phyloP scores from a whole-genome alignment of 2,888 invertebrate species.

The Agonopterix alstromeriana region DNA sequence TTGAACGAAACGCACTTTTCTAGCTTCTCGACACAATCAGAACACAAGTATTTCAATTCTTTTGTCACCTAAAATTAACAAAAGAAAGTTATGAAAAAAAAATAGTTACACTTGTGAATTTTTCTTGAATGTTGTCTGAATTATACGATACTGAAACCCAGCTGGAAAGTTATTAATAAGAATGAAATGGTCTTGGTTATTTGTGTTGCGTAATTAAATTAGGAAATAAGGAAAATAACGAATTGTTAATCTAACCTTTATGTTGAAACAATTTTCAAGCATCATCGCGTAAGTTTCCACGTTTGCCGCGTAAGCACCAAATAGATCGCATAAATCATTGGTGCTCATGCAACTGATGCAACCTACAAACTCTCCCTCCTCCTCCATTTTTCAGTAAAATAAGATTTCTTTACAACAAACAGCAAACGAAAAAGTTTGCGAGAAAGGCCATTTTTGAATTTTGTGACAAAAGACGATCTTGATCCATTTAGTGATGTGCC shows the following conservation, averaged over 20 bases:
- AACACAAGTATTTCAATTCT: constrained; percentile 54
- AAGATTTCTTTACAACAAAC: constrained; percentile 2
- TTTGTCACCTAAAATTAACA: constrained; percentile 36
- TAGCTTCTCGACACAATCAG: constrained; percentile 45
- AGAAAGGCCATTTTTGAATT: constrained; percentile 27
- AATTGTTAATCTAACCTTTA: constrained; percentile 4
- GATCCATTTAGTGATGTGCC: constrained; percentile 1
- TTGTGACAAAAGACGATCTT: constrained; percentile 18
- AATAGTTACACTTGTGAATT: neutral
- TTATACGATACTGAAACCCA: neutral
- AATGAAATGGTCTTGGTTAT: neutral
- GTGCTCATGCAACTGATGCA: constrained; percentile 69
- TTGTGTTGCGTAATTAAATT: constrained; percentile 1
- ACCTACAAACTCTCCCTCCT: constrained; percentile 67
- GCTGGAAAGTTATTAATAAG: neutral
- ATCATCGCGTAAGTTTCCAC: constrained; percentile 61
- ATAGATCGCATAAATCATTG: constrained; percentile 68
- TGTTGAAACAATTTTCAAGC: constrained; percentile 41
- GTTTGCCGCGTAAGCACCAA: constrained; percentile 58
- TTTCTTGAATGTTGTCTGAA: neutral
- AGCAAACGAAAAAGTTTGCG: constrained; percentile 7
- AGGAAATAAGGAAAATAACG: neutral
- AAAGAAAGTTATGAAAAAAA: neutral
- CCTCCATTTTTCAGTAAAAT: constrained; percentile 38
- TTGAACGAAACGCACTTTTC: constrained; percentile 45